Percentiles rank a stretch among this genome's conserved stretches.
Evolutionary conservation across 2,888 invertebrate species (phyloP).

Genomic region (Bombyx huttoni): DNA sequence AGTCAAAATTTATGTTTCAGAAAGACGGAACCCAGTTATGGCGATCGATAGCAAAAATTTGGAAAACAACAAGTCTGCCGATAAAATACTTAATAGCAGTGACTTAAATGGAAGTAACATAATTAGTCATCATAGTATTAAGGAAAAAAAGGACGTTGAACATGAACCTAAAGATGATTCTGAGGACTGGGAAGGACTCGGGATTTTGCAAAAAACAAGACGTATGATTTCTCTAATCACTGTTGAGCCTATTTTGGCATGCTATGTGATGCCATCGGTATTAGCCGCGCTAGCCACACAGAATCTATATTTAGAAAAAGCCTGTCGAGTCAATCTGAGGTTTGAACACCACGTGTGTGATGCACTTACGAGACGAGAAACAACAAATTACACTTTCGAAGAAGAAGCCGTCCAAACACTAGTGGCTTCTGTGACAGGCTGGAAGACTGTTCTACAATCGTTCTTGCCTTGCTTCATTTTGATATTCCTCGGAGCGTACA

Average conservation of each 20-base stretch:
- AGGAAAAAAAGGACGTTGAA: conserved; percentile 26
- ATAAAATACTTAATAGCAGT: conserved; percentile 36
- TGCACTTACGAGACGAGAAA: conserved; percentile 81
- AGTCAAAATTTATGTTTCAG: conserved; percentile 32
- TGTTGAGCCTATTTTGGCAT: conserved; percentile 82
- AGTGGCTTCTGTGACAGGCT: conserved; percentile 86
- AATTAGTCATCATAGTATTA: conserved; percentile 45
- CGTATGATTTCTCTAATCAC: conserved; percentile 77
- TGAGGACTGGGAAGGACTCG: conserved; percentile 61
- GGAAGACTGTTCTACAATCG: conserved; percentile 89
- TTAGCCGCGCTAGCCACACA: conserved; percentile 84
- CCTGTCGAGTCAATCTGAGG: conserved; percentile 85
- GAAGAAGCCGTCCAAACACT: conserved; percentile 79
- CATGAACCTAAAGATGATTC: conserved; percentile 25
- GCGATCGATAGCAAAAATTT: conserved; percentile 38
- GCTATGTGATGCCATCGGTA: conserved; percentile 78
- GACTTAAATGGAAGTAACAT: conserved; percentile 48
- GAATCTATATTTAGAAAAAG: conserved; percentile 88
- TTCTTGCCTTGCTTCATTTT: conserved; percentile 84
- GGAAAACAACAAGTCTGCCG: conserved; percentile 29
- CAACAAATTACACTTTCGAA: conserved; percentile 71
- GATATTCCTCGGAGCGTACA: conserved; percentile 86
- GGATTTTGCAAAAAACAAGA: conserved; percentile 66
- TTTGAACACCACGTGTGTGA: conserved; percentile 82
- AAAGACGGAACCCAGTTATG: conserved; percentile 32